These are phyloP conservation scores for Misgurnus mizolepis DNA, from an alignment of 2,113 vertebrate species.

Conservation along the genomic window DNA sequence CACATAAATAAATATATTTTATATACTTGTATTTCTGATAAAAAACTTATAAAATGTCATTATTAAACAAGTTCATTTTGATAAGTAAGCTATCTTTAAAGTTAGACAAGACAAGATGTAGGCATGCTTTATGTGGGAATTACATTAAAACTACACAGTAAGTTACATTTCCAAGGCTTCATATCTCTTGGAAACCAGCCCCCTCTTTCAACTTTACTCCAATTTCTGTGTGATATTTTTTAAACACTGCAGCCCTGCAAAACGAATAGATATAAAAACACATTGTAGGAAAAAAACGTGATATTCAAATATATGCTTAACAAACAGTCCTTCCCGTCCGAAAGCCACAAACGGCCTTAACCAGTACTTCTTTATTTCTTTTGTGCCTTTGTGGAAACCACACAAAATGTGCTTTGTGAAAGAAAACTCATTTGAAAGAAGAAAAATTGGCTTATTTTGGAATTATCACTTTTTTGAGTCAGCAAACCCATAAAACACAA, in stretches of 20 bases:
- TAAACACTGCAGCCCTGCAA: slow-evolving; percentile 3
- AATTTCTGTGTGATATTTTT: slow-evolving; percentile 1
- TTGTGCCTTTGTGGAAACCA: slow-evolving; percentile 17
- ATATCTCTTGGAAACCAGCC: slow-evolving; percentile 1
- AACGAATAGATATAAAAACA: slow-evolving; percentile 31
- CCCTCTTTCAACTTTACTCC: not conserved
- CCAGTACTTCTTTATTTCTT: slow-evolving; percentile 28
- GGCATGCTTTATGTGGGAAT: too few species aligned
- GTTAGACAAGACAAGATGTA: too few species aligned
- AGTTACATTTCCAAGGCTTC: not conserved
- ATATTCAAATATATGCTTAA: slow-evolving; percentile 9
- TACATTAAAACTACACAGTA: too few species aligned
- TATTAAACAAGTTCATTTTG: too few species aligned
- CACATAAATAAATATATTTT: too few species aligned
- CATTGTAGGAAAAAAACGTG: not conserved
- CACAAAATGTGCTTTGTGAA: slow-evolving; percentile 43
- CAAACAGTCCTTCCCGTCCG: not conserved
- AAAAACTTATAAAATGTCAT: too few species aligned
- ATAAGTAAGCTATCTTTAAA: too few species aligned
- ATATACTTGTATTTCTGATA: too few species aligned
- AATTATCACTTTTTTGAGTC: slow-evolving; percentile 37
- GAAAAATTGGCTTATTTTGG: slow-evolving; percentile 33
- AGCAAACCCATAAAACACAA: slow-evolving; percentile 11
- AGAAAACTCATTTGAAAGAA: slow-evolving; percentile 26
- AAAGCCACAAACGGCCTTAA: slow-evolving; percentile 17